Evolutionary conservation across 2,888 invertebrate species (phyloP).

Genomic region (Sericinus montela): DNA sequence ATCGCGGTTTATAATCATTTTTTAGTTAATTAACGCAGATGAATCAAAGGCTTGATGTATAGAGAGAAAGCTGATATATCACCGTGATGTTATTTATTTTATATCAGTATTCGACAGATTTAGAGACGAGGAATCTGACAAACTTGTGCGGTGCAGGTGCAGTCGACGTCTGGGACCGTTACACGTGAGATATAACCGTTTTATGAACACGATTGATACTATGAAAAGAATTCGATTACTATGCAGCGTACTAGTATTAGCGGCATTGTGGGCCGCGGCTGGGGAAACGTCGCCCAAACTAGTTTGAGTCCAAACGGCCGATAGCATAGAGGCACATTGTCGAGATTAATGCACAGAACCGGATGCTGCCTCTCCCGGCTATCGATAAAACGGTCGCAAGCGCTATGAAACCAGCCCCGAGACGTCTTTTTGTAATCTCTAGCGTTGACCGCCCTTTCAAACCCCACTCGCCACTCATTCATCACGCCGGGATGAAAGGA

Average conservation of each 20-base stretch:
- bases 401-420: constrained; percentile 60
- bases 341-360: constrained; percentile 70
- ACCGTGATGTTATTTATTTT: not conserved
- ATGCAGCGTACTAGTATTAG: constrained; percentile 51
- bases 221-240: constrained; percentile 71
- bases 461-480: constrained; percentile 52
- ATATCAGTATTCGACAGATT: not conserved
- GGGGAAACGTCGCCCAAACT: constrained; percentile 65
- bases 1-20: not conserved
- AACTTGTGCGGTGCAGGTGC: constrained; percentile 1
- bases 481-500: constrained; percentile 64
- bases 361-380: constrained; percentile 69
- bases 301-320: constrained; percentile 66
- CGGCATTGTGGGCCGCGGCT: constrained; percentile 41
- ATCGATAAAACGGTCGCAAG: constrained; percentile 67
- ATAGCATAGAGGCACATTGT: constrained; percentile 64
- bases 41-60: not conserved
- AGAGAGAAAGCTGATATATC: not conserved
- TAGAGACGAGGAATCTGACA: not conserved
- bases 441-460: constrained; percentile 55
- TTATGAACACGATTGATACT: constrained; percentile 52
- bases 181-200: constrained; percentile 51
- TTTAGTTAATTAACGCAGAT: not conserved
- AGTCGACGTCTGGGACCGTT: constrained; percentile 34
- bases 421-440: constrained; percentile 61